A percentile compares a stretch with the other conserved stretches of the same genome.
phyloP scores from a whole-genome alignment of 2,113 vertebrate species.

The Cavia porcellus region DNA sequence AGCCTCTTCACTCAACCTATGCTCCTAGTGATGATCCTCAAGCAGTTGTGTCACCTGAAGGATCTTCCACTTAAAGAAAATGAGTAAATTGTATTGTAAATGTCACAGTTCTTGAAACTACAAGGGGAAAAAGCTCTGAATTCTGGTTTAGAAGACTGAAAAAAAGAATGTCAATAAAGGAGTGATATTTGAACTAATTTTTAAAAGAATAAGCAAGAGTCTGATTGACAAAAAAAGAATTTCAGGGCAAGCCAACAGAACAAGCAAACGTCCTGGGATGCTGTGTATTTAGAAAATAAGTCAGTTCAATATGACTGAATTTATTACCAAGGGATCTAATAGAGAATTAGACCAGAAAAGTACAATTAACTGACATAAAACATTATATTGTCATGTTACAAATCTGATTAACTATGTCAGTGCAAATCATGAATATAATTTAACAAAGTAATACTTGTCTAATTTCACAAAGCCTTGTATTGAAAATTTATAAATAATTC shows the following conservation, averaged over 20 bases:
- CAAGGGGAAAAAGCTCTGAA: background rate
- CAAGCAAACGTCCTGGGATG: background rate
- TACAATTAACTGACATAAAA: background rate
- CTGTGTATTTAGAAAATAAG: conserved; percentile 10
- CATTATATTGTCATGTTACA: conserved; percentile 24
- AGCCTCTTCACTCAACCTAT: background rate
- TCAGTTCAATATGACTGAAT: background rate
- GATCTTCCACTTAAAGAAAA: no score
- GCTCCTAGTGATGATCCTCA: background rate
- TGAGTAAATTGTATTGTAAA: background rate
- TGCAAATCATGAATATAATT: conserved; percentile 22
- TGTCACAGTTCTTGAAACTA: background rate
- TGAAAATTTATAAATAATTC: conserved; percentile 29
- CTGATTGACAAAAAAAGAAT: conserved; percentile 58
- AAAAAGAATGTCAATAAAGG: conserved; percentile 48
- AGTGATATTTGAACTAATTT: conserved; percentile 18
- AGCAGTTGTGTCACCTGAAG: background rate
- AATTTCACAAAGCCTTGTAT: background rate
- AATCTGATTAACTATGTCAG: conserved; percentile 22
- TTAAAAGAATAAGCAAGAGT: conserved; percentile 12
- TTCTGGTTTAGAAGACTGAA: background rate
- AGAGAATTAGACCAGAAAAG: conserved; percentile 16
- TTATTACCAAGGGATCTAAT: background rate
- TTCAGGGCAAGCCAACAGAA: background rate
- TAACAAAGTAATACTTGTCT: conserved; percentile 4